Evolutionary conservation across 2,797 vertebrate species (phyloP), one percentile per base, ranked within the genome.

Genomic region (Thunnus albacares): DNA sequence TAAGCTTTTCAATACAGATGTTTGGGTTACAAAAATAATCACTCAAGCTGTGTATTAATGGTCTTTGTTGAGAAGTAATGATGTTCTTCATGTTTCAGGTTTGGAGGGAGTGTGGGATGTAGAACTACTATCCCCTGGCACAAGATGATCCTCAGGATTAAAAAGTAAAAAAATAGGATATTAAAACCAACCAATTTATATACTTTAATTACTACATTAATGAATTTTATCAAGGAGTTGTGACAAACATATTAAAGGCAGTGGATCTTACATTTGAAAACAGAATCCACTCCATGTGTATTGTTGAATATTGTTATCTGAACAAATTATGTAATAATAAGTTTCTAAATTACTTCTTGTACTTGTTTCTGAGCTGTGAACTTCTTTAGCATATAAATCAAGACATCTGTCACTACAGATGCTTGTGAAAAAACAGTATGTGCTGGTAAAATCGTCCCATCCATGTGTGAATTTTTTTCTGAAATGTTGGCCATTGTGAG

Each of bases 71-170:
- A 20, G 17, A 51, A 18, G 18, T 51, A 47, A 57, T 17, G 14
- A 18, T 17, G 5, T 71, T 76, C n/a, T 82, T 70, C 1, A 11
- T 77, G 2, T 90, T 84, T 73, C 81, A 95, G 93, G 90, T 95
- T 68, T 95, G 93, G 93, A 90, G 60, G 73, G 90, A 94, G 38
- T 69, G 59, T 80, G 79, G 84, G 49, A 59, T 93, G 84, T 95
- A 41, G 92, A 80, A 49, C 22, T 14, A 17, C 55, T 6, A n/a
- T 20, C 38, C 22, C 6, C 10, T 33, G 13, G 35, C 18, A 51
- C 18, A 20, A 51, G 45, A 49, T 17, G 17, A 64, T 14, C 57
- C 69, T 56, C 67, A 75, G 24, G 45, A 49, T 17, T 17, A 49
- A 47, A 0, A 38, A 38, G 38, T 11, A 38, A 38, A 38, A 38